These are phyloP conservation scores for Eueremaeus valkanovi DNA, from an alignment of 2,888 invertebrate genomes.

Conservation along the genomic window DNA sequence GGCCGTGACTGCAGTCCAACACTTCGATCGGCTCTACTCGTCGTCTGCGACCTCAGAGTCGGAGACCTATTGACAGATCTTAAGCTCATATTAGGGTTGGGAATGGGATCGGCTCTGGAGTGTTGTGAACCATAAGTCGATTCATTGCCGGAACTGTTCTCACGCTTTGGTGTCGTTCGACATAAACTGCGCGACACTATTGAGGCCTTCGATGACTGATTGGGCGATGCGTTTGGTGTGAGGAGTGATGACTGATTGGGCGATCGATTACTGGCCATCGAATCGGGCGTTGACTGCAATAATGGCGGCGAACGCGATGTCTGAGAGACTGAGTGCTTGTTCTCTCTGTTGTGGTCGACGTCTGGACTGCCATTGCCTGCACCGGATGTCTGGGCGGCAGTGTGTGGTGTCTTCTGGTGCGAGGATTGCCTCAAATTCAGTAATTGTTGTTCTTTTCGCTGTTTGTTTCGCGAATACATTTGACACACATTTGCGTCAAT, in stretches of 20 bases:
- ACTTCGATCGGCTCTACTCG: background rate
- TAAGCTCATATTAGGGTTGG: background rate
- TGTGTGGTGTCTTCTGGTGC: no score
- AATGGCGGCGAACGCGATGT: background rate
- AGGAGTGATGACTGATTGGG: background rate
- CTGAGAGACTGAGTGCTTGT: background rate
- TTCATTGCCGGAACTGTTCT: background rate
- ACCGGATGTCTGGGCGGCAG: background rate
- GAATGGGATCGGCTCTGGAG: background rate
- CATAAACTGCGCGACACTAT: background rate
- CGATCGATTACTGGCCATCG: background rate
- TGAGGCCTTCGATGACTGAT: background rate
- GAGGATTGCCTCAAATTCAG: background rate
- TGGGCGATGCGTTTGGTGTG: no score
- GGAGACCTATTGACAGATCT: background rate
- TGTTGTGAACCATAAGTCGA: background rate
- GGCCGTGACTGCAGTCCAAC: background rate
- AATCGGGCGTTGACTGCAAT: no score
- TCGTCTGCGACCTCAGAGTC: background rate
- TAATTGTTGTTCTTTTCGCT: conserved; percentile 17
- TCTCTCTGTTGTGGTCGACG: background rate
- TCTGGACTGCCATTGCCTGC: background rate
- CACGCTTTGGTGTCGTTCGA: background rate
- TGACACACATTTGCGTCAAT: conserved; percentile 17
- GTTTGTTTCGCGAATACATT: conserved; percentile 9